A percentile compares a stretch with the other conserved stretches of the same genome.
Conservation (phyloP, 1,140 invertebrate genomes). For the Drosophila sechellia region DNA sequence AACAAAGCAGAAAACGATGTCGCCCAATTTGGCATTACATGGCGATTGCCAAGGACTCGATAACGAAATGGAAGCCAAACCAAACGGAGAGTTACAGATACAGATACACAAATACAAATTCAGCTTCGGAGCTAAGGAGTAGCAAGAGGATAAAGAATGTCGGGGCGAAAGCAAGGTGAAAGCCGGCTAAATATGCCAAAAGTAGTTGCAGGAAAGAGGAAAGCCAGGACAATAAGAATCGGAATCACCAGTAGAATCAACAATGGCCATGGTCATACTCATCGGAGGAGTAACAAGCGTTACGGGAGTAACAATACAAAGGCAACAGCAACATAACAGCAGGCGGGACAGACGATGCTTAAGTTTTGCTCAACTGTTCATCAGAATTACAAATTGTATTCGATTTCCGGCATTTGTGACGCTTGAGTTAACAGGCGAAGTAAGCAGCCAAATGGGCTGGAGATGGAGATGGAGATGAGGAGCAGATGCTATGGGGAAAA, state of each 20-base stretch:
- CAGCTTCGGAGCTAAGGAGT: background rate
- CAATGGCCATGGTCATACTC: constrained; percentile 27
- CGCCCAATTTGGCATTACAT: constrained; percentile 79
- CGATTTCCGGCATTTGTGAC: constrained; percentile 84
- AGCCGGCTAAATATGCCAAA: constrained; percentile 53
- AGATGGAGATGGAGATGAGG: no score
- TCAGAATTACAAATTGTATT: constrained; percentile 84
- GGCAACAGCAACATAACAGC: constrained; percentile 22
- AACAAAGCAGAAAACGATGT: constrained; percentile 62
- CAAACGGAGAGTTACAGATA: constrained; percentile 10
- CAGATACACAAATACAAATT: constrained; percentile 5
- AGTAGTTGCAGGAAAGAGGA: constrained; percentile 55
- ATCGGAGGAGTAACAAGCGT: constrained; percentile 16
- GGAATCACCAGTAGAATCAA: constrained; percentile 48
- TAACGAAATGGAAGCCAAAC: constrained; percentile 73
- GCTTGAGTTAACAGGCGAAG: constrained; percentile 81
- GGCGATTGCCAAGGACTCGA: constrained; percentile 68
- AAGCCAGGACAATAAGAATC: constrained; percentile 52
- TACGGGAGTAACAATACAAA: constrained; percentile 11
- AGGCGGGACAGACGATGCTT: constrained; percentile 50
- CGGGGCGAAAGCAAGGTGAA: constrained; percentile 46
- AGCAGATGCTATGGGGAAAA: constrained; percentile 8
- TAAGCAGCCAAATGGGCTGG: constrained; percentile 52
- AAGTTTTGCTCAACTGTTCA: constrained; percentile 79
- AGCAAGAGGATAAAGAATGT: constrained; percentile 19